phyloP scores from a whole-genome alignment of 2,113 vertebrate genomes.

The Oenanthe melanoleuca region DNA sequence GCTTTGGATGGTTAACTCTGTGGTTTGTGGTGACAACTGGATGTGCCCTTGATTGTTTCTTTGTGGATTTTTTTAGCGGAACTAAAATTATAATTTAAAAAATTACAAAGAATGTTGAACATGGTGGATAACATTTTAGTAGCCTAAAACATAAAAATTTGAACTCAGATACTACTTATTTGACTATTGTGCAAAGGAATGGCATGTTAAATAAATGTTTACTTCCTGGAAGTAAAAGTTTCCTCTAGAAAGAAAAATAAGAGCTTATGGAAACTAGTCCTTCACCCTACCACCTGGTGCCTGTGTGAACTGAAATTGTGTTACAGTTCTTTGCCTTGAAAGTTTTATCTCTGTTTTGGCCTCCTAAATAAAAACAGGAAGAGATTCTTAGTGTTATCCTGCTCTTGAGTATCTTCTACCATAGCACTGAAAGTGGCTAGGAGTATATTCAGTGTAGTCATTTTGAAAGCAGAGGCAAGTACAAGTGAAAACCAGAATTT shows the following conservation, averaged over 20 bases:
- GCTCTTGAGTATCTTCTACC: neutral
- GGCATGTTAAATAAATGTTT: neutral
- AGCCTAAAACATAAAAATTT: neutral
- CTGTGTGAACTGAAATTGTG: neutral
- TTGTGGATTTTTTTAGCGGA: neutral
- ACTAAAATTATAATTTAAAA: neutral
- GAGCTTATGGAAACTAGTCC: neutral
- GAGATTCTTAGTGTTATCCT: neutral
- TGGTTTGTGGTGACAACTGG: neutral
- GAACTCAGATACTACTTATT: neutral
- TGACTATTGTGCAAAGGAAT: neutral
- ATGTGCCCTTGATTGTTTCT: neutral
- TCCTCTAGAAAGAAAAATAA: neutral
- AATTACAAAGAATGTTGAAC: neutral
- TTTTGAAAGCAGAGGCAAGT: neutral
- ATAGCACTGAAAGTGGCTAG: neutral
- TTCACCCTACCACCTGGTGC: fast-evolving
- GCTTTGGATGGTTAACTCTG: neutral
- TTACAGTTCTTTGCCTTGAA: neutral
- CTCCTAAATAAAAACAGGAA: neutral
- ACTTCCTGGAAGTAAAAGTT: conserved; percentile 21
- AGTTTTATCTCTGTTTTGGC: neutral
- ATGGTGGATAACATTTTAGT: neutral
- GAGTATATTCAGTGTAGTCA: neutral
- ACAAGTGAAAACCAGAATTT: neutral